These are phyloP conservation scores for Drosophila navojoa DNA, from an alignment of 1,140 invertebrate species.

Conservation along the genomic window DNA sequence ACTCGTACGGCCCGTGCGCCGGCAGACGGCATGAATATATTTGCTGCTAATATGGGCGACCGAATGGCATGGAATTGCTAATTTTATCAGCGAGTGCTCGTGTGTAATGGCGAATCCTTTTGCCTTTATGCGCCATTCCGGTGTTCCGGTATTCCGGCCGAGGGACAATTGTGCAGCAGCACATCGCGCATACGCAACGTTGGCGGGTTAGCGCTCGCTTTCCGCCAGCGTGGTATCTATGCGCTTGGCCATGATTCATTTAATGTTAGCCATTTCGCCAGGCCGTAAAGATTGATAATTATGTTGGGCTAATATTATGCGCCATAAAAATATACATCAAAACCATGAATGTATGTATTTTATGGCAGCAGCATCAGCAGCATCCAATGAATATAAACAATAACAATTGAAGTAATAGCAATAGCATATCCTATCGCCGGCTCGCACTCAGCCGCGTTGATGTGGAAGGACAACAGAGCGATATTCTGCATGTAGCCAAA, in stretches of 20 bases:
- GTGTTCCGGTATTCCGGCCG: background rate
- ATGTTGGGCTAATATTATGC: constrained; percentile 73
- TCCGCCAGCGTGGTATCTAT: background rate
- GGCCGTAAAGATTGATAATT: constrained; percentile 78
- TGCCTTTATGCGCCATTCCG: constrained; percentile 43
- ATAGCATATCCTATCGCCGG: constrained; percentile 57
- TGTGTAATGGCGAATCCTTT: constrained; percentile 40
- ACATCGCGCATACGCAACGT: constrained; percentile 40
- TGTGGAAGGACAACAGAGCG: constrained; percentile 38
- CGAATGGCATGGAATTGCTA: constrained; percentile 77
- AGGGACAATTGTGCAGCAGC: constrained; percentile 8
- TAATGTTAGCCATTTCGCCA: constrained; percentile 62
- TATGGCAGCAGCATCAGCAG: constrained; percentile 24
- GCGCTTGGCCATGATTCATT: constrained; percentile 50
- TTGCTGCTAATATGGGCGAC: constrained; percentile 71
- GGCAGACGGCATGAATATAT: constrained; percentile 72
- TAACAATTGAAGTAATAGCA: constrained; percentile 77
- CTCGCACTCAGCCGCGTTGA: constrained; percentile 24
- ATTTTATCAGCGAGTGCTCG: constrained; percentile 71
- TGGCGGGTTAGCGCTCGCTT: background rate
- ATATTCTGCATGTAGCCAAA: constrained; percentile 35
- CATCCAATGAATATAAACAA: constrained; percentile 78
- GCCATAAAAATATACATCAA: constrained; percentile 72
- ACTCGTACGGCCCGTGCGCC: constrained; percentile 39
- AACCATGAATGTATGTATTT: constrained; percentile 45